phyloP scores from a whole-genome alignment of 2,113 vertebrate genomes.

The Halichoerus grypus region DNA sequence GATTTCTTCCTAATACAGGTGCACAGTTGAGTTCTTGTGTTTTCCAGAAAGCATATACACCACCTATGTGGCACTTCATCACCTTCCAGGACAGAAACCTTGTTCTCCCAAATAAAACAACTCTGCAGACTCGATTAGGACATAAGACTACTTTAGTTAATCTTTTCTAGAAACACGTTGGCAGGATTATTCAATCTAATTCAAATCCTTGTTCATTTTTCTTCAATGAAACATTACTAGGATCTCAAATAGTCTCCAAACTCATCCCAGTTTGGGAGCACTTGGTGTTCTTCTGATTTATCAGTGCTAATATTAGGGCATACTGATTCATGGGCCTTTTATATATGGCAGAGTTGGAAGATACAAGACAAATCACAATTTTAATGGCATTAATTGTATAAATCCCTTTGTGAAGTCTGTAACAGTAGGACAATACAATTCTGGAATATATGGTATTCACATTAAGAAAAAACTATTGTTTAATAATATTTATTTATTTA shows the following conservation, averaged over 20 bases:
- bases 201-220: constrained; percentile 65
- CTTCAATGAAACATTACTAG: constrained; percentile 43
- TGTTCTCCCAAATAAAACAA: constrained; percentile 81
- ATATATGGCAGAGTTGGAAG: neutral
- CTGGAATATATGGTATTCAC: neutral
- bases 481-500: constrained; percentile 32
- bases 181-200: constrained; percentile 71
- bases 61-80: constrained; percentile 43
- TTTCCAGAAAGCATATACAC: constrained; percentile 75
- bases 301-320: neutral
- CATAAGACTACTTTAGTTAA: constrained; percentile 77
- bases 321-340: neutral
- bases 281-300: constrained; percentile 10
- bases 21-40: constrained; percentile 69
- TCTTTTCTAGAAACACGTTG: constrained; percentile 75
- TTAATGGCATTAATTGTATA: neutral
- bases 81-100: constrained; percentile 79
- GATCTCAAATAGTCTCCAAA: neutral
- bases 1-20: constrained; percentile 63
- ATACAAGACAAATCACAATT: neutral
- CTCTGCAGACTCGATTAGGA: constrained; percentile 74
- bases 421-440: neutral
- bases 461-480: neutral
- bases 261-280: neutral
- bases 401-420: neutral